Base-by-base conservation (phyloP, 30 jellyfish, hydroid and myxozoan species). In the Cassiopea xamachana region DNA sequence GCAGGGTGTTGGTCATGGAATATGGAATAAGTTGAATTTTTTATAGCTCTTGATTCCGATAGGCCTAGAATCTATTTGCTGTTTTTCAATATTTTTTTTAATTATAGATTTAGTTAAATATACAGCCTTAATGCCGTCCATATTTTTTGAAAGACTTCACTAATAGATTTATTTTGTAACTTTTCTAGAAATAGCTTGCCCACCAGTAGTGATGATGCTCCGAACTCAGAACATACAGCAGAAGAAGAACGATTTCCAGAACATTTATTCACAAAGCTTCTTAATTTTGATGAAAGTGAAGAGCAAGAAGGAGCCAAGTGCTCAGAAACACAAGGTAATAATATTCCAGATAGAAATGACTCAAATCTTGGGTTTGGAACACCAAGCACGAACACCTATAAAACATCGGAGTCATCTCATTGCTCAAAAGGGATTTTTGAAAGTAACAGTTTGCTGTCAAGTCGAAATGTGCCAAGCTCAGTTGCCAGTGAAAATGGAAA, bases 231-330 rank as follows among this genome's bases (percentile, higher is more conserved):
- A 5, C 80, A 60, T 12, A 68, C 79, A 2, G 86, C 70, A 12
- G 89, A 87, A 43, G 94, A 87, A 61, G 94, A 87, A 46, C 47
- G 94, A 49, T 87, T 87, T 59, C 94, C 94, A 1, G 94, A 87
- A 69, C 94, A 87, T 61, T 69, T 87, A 47, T 87, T 87, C 64
- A 86, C 94, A 1, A 86, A 87, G 48, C 84, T 87, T 51, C 81
- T 87, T 49, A 87, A 87, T 70, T 87, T 87, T 50, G 94, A 87
- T 51, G 94, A 87, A 48, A 87, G 85, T 2, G 94, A 87, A 4
- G 94, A 87, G 48, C 89, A 87, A 70, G 83, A 67, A n/a, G 84
- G 49, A 27, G 39, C 39, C 50, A 87, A 87, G 68, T 48, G 61
- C 5, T 46, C 75, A 2, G 84, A 67, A 27, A 47, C 50, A 39